Evolutionary conservation across 2,888 invertebrate genomes (phyloP), one percentile per base, ranked within the genome.

Genomic region (Xanthorhoe designata): DNA sequence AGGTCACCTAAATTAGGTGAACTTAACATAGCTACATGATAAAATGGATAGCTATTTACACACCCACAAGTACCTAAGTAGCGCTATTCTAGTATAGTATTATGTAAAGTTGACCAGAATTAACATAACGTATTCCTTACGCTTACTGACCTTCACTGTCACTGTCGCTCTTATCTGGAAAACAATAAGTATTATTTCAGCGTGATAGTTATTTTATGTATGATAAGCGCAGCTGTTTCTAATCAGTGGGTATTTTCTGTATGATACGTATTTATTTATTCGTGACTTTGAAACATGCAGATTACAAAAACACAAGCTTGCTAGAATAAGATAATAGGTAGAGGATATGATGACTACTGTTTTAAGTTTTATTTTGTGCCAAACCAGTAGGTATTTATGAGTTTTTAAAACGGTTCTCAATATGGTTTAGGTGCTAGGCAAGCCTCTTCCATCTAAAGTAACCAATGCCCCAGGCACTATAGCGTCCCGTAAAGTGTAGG

Each of bases 101-200:
- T 89, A 92, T 86, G 88, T 90, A 90, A 91, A 87, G 87, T 92
- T 93, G 93, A 93, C 93, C 93, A 93, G 93, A 93, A 93, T 92
- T 88, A 89, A 89, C 87, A 86, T 84, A 85, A 86, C 86, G 87
- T 85, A 86, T 86, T 86, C 82, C 84, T 78, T 79, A 75, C 75
- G 70, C 83, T 95, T 96, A 97, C 94, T 97, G 97, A 94, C 97
- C 97, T 95, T 98, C 97, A 94, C 97, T 98, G 94, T 98, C 97
- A 94, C 97, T 98, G 95, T 98, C 97, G 94, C 97, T 97, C 94
- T 97, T 97, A 95, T 98, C 97, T 98, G 95, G 2, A 47, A 73
- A 95, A 96, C 65, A 75, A 69, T 66, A 61, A 75, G 66, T 56
- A 54, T 58, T 17, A 50, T 47, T 42, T 47, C 64, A 35, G 64